Percentiles rank a stretch among this genome's conserved stretches.
These are phyloP conservation scores for Masticophis lateralis DNA, from an alignment of 2,797 vertebrate species.

Conservation along the genomic window DNA sequence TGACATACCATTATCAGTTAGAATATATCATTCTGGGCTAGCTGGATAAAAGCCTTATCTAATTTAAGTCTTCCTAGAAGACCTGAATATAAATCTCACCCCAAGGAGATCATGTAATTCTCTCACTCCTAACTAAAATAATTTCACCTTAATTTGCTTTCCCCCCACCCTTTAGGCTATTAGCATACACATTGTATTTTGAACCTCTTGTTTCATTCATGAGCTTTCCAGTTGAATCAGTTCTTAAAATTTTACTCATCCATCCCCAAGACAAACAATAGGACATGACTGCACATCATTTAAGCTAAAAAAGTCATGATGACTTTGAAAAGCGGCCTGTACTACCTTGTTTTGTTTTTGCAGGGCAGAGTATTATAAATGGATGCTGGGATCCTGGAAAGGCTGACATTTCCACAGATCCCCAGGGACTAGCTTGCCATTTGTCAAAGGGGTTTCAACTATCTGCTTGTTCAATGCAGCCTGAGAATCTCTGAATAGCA, in stretches of 20 bases:
- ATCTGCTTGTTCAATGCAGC: neutral
- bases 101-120: neutral
- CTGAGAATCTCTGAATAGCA: neutral
- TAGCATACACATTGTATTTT: neutral
- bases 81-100: neutral
- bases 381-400: conserved; percentile 8
- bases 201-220: neutral
- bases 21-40: neutral
- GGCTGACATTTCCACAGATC: conserved; percentile 27
- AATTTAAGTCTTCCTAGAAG: neutral
- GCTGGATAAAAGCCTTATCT: neutral
- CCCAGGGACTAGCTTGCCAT: neutral
- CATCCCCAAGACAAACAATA: neutral
- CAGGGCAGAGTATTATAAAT: neutral
- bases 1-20: neutral
- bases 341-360: neutral
- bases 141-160: neutral
- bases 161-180: neutral
- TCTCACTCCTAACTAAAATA: neutral
- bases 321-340: neutral
- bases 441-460: conserved; percentile 15
- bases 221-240: neutral
- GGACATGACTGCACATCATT: neutral
- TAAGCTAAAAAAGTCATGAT: neutral
- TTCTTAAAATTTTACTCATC: neutral